Conservation (phyloP, 2,113 vertebrate species). For the Hemiprocne comata region DNA sequence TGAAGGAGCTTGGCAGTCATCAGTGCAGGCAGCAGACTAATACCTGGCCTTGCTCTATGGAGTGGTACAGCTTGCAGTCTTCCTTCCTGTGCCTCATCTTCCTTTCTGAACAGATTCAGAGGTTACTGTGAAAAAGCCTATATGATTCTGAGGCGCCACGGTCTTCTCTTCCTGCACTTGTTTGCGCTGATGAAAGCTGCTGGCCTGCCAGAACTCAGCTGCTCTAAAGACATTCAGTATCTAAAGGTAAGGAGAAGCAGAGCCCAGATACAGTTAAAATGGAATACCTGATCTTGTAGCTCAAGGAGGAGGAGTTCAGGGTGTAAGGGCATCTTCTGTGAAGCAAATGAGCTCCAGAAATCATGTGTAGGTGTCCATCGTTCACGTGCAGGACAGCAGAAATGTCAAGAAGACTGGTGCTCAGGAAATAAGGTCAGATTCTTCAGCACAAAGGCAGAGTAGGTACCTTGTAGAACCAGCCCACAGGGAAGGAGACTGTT, state of each 20-base stretch:
- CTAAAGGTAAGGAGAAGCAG: conserved; percentile 84
- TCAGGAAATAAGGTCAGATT: not conserved
- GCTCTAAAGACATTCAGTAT: conserved; percentile 97
- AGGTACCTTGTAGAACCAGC: not conserved
- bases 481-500: not conserved
- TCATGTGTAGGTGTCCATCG: accelerated
- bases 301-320: not conserved
- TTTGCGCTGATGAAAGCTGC: conserved; percentile 98
- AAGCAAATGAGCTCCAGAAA: not conserved
- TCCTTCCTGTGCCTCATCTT: not conserved
- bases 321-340: not conserved
- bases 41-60: accelerated
- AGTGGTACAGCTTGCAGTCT: accelerated
- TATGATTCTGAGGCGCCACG: conserved; percentile 92
- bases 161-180: conserved; percentile 94
- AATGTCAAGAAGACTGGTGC: not conserved
- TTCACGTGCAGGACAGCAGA: not conserved
- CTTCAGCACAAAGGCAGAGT: not conserved
- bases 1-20: not conserved
- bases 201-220: conserved; percentile 94
- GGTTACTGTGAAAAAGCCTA: conserved; percentile 93
- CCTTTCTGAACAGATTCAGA: conserved; percentile 83
- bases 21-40: not conserved
- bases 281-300: not conserved
- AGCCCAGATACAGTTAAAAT: accelerated